phyloP scores from a whole-genome alignment of 2,797 vertebrate genomes.

The Eutrigla gurnardus region DNA sequence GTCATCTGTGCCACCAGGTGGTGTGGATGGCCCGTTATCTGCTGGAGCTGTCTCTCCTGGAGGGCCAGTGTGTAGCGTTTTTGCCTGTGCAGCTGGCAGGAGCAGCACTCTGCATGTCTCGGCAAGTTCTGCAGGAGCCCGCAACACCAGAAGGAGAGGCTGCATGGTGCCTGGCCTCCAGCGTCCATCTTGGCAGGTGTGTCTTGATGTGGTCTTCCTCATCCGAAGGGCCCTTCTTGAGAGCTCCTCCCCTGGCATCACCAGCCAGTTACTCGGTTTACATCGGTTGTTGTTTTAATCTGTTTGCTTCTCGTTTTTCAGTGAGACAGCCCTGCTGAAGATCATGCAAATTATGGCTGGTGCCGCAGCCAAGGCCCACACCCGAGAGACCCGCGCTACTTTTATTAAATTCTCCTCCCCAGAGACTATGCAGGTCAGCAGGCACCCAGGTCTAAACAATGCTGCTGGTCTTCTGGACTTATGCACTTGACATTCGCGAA shows the following conservation, averaged over 20 bases:
- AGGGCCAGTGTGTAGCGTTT: slow-evolving; percentile 84
- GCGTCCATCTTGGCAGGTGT: slow-evolving; percentile 80
- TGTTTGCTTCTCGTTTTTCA: slow-evolving; percentile 54
- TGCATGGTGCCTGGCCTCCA: slow-evolving; percentile 81
- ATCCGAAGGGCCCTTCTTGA: neutral
- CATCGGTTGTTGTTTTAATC: neutral
- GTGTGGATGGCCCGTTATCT: slow-evolving; percentile 88
- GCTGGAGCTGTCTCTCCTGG: slow-evolving; percentile 88
- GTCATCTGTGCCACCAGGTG: slow-evolving; percentile 70
- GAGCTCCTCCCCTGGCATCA: neutral
- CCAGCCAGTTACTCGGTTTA: neutral
- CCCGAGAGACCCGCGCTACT: slow-evolving; percentile 75
- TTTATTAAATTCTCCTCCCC: slow-evolving; percentile 88
- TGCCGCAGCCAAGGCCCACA: slow-evolving; percentile 78
- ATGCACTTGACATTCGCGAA: slow-evolving; percentile 52
- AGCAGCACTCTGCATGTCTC: slow-evolving; percentile 86
- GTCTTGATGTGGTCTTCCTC: neutral
- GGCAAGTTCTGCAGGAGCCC: slow-evolving; percentile 78
- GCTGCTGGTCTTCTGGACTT: slow-evolving; percentile 65
- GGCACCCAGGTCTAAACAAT: slow-evolving; percentile 77
- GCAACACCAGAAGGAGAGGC: slow-evolving; percentile 73
- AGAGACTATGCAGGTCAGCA: slow-evolving; percentile 84
- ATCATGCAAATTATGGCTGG: slow-evolving; percentile 83
- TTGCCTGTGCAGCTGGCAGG: slow-evolving; percentile 86
- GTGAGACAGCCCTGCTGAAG: slow-evolving; percentile 79